phyloP scores from a whole-genome alignment of 2,797 vertebrate genomes.

The Meriones psammophilus region DNA sequence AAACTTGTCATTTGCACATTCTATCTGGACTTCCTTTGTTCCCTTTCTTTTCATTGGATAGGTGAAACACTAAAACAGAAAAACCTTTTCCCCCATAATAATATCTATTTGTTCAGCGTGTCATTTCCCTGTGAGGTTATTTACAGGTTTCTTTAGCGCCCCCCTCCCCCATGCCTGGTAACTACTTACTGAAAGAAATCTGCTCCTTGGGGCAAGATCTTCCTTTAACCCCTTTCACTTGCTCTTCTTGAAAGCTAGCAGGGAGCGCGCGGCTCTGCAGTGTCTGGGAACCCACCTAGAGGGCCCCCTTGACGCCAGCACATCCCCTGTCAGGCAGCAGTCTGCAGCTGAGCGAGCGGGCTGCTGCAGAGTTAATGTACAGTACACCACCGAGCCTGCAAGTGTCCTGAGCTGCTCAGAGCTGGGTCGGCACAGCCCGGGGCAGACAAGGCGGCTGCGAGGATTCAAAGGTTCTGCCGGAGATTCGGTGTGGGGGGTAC shows the following conservation, averaged over 20 bases:
- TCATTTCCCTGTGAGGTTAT: slow-evolving; percentile 33
- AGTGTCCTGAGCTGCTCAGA: slow-evolving; percentile 86
- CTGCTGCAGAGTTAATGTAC: slow-evolving; percentile 88
- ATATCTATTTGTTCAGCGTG: slow-evolving; percentile 18
- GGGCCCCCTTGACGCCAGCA: slow-evolving; percentile 91
- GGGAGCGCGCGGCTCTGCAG: slow-evolving; percentile 78
- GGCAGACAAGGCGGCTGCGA: slow-evolving; percentile 61
- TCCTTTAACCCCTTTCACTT: slow-evolving; percentile 48
- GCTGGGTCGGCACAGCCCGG: slow-evolving; percentile 65
- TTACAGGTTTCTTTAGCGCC: slow-evolving; percentile 27
- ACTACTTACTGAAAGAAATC: slow-evolving; percentile 61
- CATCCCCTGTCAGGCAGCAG: slow-evolving; percentile 87
- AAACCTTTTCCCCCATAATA: not conserved
- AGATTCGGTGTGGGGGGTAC: slow-evolving; percentile 70
- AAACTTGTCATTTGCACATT: slow-evolving; percentile 36
- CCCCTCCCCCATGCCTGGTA: not conserved
- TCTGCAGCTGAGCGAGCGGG: slow-evolving; percentile 86
- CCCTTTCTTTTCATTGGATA: slow-evolving; percentile 28
- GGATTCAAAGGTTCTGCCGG: slow-evolving; percentile 80
- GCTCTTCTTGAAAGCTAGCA: slow-evolving; percentile 39
- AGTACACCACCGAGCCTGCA: slow-evolving; percentile 84
- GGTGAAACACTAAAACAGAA: not conserved
- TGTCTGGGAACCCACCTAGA: slow-evolving; percentile 91
- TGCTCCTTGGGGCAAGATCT: not conserved
- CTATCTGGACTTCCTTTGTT: slow-evolving; percentile 56